Base-by-base conservation (phyloP, 2,888 invertebrate genomes). In the Bellardia bayeri region DNA sequence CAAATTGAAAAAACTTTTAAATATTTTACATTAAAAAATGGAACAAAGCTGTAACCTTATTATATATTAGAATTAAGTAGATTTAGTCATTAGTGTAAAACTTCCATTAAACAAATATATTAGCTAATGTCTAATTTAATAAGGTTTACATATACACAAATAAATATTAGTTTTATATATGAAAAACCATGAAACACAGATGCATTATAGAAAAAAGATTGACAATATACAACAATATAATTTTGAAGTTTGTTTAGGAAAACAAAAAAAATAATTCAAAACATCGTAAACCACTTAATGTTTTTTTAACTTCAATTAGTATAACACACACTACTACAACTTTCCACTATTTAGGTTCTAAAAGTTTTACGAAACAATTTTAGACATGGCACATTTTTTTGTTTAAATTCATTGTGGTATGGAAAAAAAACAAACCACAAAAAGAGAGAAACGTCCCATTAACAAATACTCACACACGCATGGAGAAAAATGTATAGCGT, bases 251-350 rank as follows among this genome's bases (percentile, higher is more conserved):
- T 11, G 45, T 45, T 45, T 45, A 9, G 13, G 3, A 0, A 1
- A 45, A 45, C n/a, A 6, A 4, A 14, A 14, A 51, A 51, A 51
- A 30, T 30, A 54, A 23, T 30, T 30, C 51, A 56, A 72, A 72
- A 72, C 71, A 72, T 56, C 54, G 16, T 40, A 72, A 72, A 40
- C 71, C 71, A 72, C 71, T 72, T 72, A 56, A 72, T 56, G 71
- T 54, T 72, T 72, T 72, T 16, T 56, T 40, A 72, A 56, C 56
- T 72, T 72, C 71, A 72, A 56, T 72, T 72, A 40, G 40, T 56
- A 56, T 23, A 13, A n/a, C 56, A 72, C 56, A 72, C 45, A 45
- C 45, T 45, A 45, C 40, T 16, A 51, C 30, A 23, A 8, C 40
- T 42, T 42, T 16, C 8, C 42, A n/a, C 4, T 23, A 42, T 11